Base-by-base conservation (phyloP, 1,140 invertebrate species). In the Agrypnia vestita region DNA sequence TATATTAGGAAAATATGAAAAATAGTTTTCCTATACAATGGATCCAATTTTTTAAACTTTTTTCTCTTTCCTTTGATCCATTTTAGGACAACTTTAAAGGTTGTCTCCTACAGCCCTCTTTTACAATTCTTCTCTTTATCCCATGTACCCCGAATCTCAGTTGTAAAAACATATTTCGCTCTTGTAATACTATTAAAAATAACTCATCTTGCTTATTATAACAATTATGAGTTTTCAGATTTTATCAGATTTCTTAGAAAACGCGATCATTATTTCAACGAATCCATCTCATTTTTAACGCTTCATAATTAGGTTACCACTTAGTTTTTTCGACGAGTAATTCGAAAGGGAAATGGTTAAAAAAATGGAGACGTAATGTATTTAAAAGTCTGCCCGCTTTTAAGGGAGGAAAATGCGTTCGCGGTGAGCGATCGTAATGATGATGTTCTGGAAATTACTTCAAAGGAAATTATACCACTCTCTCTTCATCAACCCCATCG, bases 391-490 rank as follows among this genome's bases (percentile, higher is more conserved):
- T 51, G 8, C 25, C 25, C 25, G 25, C 25, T 35, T 35, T 35
- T 35, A 51, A 43, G 61, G 35, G 61, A 44, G 13, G 49, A 51
- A 64, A 64, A 35, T 64, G 61, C 61, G 61, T 43, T n/a, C 35
- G 61, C 13, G 61, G 61, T 64, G 35, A 64, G 61, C 61, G 61
- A 64, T 64, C 35, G 44, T 71, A 71, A 71, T 71, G 67, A 71
- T 71, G 67, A 71, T 71, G 67, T 51, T 71, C 44, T 71, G 44
- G 12, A 46, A 71, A 71, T 71, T 71, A 71, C 67, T 71, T 71
- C 67, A 15, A 17, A 8, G 47, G 67, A 21, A 71, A 71, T 64
- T 64, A 64, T 47, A 71, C 15, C 15, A 51, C 67, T 71, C 25
- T 49, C 67, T 71, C 67, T 71, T 51, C 44, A 49, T 49, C 67